These are phyloP conservation scores for Lepidurus couesii DNA, from an alignment of 1,140 invertebrate species.

Conservation along the genomic window DNA sequence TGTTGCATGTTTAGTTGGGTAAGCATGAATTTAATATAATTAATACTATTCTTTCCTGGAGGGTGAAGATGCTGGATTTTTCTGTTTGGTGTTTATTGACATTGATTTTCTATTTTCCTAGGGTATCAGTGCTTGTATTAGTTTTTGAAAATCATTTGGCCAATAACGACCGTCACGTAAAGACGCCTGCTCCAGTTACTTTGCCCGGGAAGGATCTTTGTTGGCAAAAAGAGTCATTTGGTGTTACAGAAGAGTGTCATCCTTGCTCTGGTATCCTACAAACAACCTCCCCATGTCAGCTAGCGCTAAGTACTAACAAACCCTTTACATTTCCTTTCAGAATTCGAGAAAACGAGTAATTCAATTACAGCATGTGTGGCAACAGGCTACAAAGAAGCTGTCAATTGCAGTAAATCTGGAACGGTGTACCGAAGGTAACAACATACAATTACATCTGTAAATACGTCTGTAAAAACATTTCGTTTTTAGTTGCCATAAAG, in stretches of 20 bases:
- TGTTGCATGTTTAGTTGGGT: slow-evolving; percentile 32
- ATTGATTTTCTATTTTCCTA: neutral
- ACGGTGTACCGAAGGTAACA: slow-evolving; percentile 58
- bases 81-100: neutral
- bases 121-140: slow-evolving; percentile 29
- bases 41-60: neutral
- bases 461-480: slow-evolving; percentile 23
- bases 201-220: slow-evolving; percentile 36
- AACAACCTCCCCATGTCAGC: neutral
- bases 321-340: slow-evolving; percentile 40
- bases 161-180: slow-evolving; percentile 22
- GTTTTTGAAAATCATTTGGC: slow-evolving; percentile 32
- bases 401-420: slow-evolving; percentile 63
- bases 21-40: slow-evolving; percentile 12
- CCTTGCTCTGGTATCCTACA: slow-evolving; percentile 60
- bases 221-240: slow-evolving; percentile 39
- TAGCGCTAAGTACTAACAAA: neutral
- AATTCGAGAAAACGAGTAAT: slow-evolving; percentile 65
- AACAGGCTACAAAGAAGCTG: slow-evolving; percentile 62
- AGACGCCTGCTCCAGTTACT: slow-evolving; percentile 24
- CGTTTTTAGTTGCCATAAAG: slow-evolving; percentile 41
- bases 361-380: slow-evolving; percentile 61
- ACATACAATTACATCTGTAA: slow-evolving; percentile 27
- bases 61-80: neutral
- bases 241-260: slow-evolving; percentile 46